Evolutionary conservation across 2,888 invertebrate genomes (phyloP).

Genomic region (Luperina nickerlii): DNA sequence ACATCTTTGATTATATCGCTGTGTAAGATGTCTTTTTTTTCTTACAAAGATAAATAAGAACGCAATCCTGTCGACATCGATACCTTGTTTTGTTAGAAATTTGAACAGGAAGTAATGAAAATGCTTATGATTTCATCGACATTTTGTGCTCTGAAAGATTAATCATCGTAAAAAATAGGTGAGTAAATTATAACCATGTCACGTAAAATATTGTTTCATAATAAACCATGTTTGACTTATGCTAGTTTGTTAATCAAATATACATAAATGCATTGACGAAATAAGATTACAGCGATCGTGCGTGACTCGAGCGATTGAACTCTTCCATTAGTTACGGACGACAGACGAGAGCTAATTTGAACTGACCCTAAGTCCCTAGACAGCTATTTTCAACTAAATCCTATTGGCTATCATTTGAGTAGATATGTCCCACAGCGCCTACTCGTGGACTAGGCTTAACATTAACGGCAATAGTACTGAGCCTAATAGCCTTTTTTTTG

Average conservation of each 20-base stretch:
- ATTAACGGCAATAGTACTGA: constrained; percentile 11
- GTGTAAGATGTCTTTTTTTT: constrained; percentile 38
- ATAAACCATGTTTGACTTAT: not conserved
- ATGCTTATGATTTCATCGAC: not conserved
- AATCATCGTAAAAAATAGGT: not conserved
- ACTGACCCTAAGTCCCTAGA: constrained; percentile 37
- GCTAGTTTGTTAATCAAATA: constrained; percentile 5
- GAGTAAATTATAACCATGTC: not conserved
- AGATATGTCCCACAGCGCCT: constrained; percentile 43
- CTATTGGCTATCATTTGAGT: constrained; percentile 40
- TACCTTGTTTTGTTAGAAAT: not conserved
- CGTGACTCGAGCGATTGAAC: constrained; percentile 38
- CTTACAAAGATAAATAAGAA: constrained; percentile 5
- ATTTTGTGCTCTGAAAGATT: not conserved
- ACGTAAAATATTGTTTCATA: constrained; percentile 24
- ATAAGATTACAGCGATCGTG: constrained; percentile 31
- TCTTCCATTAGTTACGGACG: constrained; percentile 57
- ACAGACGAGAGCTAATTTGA: constrained; percentile 46
- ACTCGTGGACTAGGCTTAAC: constrained; percentile 19
- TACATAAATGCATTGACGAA: constrained; percentile 21
- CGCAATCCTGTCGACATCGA: constrained; percentile 17
- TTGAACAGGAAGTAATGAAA: not conserved
- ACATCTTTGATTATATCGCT: constrained; percentile 55
- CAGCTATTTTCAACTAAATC: constrained; percentile 47
- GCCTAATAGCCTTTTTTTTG: not conserved